Base-by-base conservation (phyloP, 2,113 vertebrate genomes). In the Pachypanchax playfairii region DNA sequence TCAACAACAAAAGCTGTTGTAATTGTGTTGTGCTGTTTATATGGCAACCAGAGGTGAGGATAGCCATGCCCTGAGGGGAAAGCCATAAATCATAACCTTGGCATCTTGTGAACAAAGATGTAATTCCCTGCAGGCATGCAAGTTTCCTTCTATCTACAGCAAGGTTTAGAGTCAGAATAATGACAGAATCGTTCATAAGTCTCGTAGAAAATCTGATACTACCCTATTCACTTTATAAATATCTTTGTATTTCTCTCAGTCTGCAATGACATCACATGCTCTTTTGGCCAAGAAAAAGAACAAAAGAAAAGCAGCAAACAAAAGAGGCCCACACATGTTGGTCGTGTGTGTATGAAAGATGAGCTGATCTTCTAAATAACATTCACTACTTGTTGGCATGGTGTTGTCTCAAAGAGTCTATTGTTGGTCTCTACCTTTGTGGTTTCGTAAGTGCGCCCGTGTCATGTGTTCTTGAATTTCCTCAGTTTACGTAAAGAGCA, bases 21-120 rank as follows among this genome's bases (percentile, higher is more conserved):
- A 86, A 86, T 83, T 82, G 77, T 82, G 78, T 79, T 83, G 62
- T 76, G 70, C 77, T 79, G 73, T 86, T 79, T 79, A 71, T 84
- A 79, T 68, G 68, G 69, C 70, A 75, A 79, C 78, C 53, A 67
- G 56, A 82, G 74, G 79, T 77, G 76, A 73, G 83, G 73, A 83
- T 75, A 71, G 51, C 52, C 56, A 47, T 75, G 62, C 65, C 83
- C 71, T 65, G 43, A 75, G 46, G 75, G 69, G 54, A 56, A 55
- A 73, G 53, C 14, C 74, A 88, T 86, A 86, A 87, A 86, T 89
- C 80, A 84, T 74, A 84, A 79, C 73, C 66, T 55, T 14, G 73
- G 73, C 69, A 66, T 80, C 50, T 46, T 69, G 70, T 73, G 75
- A 73, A 39, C 60, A 53, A 13, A 62, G 69, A 74, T 58, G 54